phyloP scores from a whole-genome alignment of 2,888 invertebrate genomes.

The Erebia aethiops region DNA sequence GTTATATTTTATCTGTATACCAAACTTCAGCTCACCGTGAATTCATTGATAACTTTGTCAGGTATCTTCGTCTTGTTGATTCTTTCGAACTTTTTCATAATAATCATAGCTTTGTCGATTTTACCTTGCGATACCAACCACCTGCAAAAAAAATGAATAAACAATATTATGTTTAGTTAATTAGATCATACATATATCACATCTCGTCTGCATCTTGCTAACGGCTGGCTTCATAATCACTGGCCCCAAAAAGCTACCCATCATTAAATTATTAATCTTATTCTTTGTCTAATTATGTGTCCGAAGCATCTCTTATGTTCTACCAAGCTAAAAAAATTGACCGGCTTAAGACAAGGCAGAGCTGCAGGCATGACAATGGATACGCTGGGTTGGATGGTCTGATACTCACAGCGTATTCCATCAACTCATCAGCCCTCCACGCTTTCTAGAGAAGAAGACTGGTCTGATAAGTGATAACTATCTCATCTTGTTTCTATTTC shows the following conservation, averaged over 20 bases:
- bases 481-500: neutral
- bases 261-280: too few species aligned
- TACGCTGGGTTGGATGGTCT: slow-evolving; percentile 71
- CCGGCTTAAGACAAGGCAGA: slow-evolving; percentile 91
- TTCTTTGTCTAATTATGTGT: too few species aligned
- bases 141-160: slow-evolving; percentile 65
- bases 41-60: slow-evolving; percentile 88
- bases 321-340: slow-evolving; percentile 74
- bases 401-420: slow-evolving; percentile 87
- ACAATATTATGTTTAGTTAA: neutral
- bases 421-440: slow-evolving; percentile 89
- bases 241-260: too few species aligned
- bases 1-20: too few species aligned
- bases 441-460: too few species aligned
- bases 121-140: slow-evolving; percentile 95
- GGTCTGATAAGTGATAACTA: too few species aligned
- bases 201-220: too few species aligned
- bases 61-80: slow-evolving; percentile 90
- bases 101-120: slow-evolving; percentile 89
- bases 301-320: too few species aligned
- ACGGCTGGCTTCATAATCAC: too few species aligned
- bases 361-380: slow-evolving; percentile 88
- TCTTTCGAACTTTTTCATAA: slow-evolving; percentile 90
- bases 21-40: slow-evolving; percentile 83
- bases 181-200: too few species aligned